phyloP scores from a whole-genome alignment of 2,888 invertebrate species.

The Diaperis boleti region DNA sequence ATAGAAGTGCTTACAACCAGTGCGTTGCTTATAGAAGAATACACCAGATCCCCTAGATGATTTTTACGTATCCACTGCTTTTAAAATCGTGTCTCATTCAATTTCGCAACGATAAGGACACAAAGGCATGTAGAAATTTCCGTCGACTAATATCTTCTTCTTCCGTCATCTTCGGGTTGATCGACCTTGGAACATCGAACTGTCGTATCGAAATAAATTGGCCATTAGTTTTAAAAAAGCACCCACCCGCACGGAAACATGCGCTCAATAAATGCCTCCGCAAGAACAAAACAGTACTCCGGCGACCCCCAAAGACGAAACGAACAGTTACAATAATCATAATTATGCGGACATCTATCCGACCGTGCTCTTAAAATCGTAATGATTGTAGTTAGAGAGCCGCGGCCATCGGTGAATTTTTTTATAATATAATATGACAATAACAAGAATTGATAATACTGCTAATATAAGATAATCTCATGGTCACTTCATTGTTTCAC shows the following conservation, averaged over 20 bases:
- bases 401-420: neutral
- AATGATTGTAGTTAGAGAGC: conserved; percentile 2
- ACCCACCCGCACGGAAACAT: conserved; percentile 37
- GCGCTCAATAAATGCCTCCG: conserved; percentile 3
- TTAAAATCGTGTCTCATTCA: too few relatives aligned
- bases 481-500: too few relatives aligned
- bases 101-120: too few relatives aligned
- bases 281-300: conserved; percentile 32
- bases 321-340: conserved; percentile 34
- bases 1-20: too few relatives aligned
- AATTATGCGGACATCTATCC: conserved; percentile 35
- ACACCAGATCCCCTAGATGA: too few relatives aligned
- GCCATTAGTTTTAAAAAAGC: conserved; percentile 31
- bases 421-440: too few relatives aligned
- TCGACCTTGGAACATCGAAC: conserved; percentile 21
- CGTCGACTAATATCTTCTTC: too few relatives aligned
- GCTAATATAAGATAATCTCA: too few relatives aligned
- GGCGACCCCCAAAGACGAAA: conserved; percentile 36
- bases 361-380: conserved; percentile 25
- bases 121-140: too few relatives aligned
- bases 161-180: conserved; percentile 1
- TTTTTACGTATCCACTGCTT: too few relatives aligned
- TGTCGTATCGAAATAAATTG: conserved; percentile 29
- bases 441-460: too few relatives aligned
- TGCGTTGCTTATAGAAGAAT: too few relatives aligned